Evolutionary conservation across 1,140 invertebrate genomes (phyloP).

Genomic region (Drosophila micromelanica): DNA sequence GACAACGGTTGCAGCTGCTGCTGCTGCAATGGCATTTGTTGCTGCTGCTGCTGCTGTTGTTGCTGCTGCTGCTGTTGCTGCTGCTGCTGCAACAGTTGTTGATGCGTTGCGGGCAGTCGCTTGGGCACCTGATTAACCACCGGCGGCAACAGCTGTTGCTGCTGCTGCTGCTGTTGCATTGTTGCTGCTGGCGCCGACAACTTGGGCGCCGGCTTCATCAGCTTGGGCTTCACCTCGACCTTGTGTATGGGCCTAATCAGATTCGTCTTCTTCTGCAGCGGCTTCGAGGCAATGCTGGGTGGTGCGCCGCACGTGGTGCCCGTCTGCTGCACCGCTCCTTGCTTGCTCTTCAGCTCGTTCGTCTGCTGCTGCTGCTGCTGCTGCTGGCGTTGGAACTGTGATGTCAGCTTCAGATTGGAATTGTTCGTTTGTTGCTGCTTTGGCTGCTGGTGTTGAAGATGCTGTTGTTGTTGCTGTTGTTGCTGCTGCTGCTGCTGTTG

Average conservation of each 20-base stretch:
- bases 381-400: slow-evolving; percentile 29
- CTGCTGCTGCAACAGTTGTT: slow-evolving; percentile 30
- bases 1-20: slow-evolving; percentile 39
- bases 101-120: slow-evolving; percentile 33
- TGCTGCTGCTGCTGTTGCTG: slow-evolving; percentile 33
- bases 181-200: slow-evolving; percentile 3
- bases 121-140: slow-evolving; percentile 42
- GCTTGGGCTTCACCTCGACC: slow-evolving; percentile 77
- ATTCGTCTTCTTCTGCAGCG: slow-evolving; percentile 72
- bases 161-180: slow-evolving; percentile 23
- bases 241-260: slow-evolving; percentile 77
- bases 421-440: slow-evolving; percentile 7
- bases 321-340: slow-evolving; percentile 25
- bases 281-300: slow-evolving; percentile 72
- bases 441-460: slow-evolving; percentile 23
- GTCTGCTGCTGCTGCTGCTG: slow-evolving; percentile 3
- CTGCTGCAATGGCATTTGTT: slow-evolving; percentile 18
- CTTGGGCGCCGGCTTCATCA: slow-evolving; percentile 67
- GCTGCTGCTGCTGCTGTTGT: slow-evolving; percentile 17
- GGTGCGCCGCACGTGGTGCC: slow-evolving; percentile 63
- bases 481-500: slow-evolving; percentile 12
- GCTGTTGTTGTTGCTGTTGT: not conserved
- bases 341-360: slow-evolving; percentile 25
- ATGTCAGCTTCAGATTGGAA: slow-evolving; percentile 18
- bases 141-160: slow-evolving; percentile 37